Evolutionary conservation across 2,113 vertebrate species (phyloP), one percentile per base, ranked within the genome.

Genomic region (Lasiurus cinereus): DNA sequence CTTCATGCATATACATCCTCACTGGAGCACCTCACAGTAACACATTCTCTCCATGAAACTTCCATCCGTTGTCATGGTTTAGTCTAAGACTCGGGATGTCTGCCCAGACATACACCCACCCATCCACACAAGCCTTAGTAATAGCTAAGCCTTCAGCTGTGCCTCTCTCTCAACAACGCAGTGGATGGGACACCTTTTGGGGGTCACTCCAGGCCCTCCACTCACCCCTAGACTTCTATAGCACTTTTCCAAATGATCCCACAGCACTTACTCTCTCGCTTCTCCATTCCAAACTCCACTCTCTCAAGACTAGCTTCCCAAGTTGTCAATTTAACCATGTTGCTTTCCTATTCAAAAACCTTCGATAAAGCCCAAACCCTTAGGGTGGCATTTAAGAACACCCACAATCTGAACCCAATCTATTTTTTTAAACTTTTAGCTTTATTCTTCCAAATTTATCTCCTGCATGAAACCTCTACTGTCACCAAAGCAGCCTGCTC

Each of bases 361-460:
- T 76, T 69, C 24, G 69, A 19, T 24, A 78, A 79, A 92, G 33
- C 85, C 79, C 46, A 91, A 43, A 72, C 31, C 36, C 46, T 85
- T 79, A 39, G 18, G 31, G 56, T 59, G 5, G 27, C n/a, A 77
- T 70, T 92, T 62, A 50, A 77, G 66, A 62, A 56, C 48, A 91
- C 39, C 73, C 72, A 64, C 52, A 52, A 24, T 6, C 66, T 54
- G 62, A 48, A 88, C 3, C n/a, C 19, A 79, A 48, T 73, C 62
- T 94, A 50, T 33, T 66, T 91, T 91, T 77, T 56, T 8, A 74
- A 76, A 29, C 39, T 56, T 79, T 73, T 56, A 48, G 73, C n/a
- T 85, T 77, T 80, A 78, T 82, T 89, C 50, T 91, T 91, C 43
- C 79, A 94, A 96, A 89, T 70, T 12, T 83, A 78, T 87, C 69